Evolutionary conservation across 92 coral and sea anemone genomes (phyloP), one percentile per base, ranked within the genome.

Genomic region (Porites cylindrica): DNA sequence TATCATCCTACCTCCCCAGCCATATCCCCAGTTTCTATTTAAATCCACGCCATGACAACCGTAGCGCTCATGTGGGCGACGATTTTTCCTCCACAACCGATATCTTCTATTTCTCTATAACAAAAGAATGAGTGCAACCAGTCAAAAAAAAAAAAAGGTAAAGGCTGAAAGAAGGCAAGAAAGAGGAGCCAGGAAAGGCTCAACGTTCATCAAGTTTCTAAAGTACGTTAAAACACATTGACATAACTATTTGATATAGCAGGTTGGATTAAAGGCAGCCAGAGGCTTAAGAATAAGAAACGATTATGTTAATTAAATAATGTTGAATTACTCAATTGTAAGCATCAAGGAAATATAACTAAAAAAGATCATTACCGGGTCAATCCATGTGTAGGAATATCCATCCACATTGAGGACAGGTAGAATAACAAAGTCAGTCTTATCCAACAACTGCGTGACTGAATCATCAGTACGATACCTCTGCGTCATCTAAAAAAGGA

Each of bases 81-180:
- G 88, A 67, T 87, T 91, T 68, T 91, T 91, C 47, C 93, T 76
- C 93, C 93, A 91, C 9, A 91, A 56, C 32, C 94, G 89, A 70
- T 86, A 73, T 9, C 9, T 14, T 6, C 52, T 68, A 7, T 20
- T 18, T 62, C 19, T 75, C 88, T 61, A 0, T 50, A 12, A 75
- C 47, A 61, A 2, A 54, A 67, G 19, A 29, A 20, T 67, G 21
- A 67, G 1, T 24, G 13, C 1, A 26, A 67, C 1, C 10, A 18
- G 32, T 12, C 4, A 20, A 26, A 24, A 18, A 26, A 20, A 67
- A 26, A 14, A 13, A 26, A 67, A 5, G 72, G 10, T 0, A 67
- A 29, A 19, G 10, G 47, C 26, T 4, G 10, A 12, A 66, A 26
- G 10, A 21, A 26, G 23, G 32, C 13, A 19, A 10, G 72, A 26